Conservation (phyloP, 1,140 invertebrate species). For the Arctopsyche grandis region DNA sequence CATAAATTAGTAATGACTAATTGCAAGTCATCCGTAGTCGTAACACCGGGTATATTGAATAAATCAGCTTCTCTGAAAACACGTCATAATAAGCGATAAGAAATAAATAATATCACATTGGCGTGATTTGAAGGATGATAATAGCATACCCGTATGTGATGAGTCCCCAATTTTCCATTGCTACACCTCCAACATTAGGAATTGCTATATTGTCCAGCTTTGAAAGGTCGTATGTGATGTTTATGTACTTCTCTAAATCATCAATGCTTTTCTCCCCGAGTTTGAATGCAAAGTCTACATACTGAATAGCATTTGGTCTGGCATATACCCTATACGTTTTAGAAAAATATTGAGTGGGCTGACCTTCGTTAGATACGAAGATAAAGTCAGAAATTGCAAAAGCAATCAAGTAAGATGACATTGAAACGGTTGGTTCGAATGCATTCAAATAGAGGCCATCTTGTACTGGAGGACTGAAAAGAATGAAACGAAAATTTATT, state of each 20-base stretch:
- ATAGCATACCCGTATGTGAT: conserved; percentile 71
- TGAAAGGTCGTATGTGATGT: conserved; percentile 62
- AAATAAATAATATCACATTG: no score
- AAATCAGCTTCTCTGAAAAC: conserved; percentile 61
- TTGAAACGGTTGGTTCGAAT: conserved; percentile 70
- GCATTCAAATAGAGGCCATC: not conserved
- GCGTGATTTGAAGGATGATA: not conserved
- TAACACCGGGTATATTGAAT: conserved; percentile 59
- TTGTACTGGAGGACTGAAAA: conserved; percentile 9
- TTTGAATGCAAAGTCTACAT: conserved; percentile 59
- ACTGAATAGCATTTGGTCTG: not conserved
- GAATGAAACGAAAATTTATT: no score
- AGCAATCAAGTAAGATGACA: conserved; percentile 81
- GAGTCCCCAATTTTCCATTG: conserved; percentile 89
- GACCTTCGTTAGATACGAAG: conserved; percentile 52
- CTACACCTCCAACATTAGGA: conserved; percentile 80
- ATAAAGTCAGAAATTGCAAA: conserved; percentile 80
- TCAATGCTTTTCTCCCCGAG: conserved; percentile 58
- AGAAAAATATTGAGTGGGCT: conserved; percentile 58
- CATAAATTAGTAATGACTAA: conserved; percentile 66
- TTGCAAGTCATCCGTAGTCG: conserved; percentile 62
- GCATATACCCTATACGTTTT: conserved; percentile 56
- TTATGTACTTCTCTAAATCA: conserved; percentile 65
- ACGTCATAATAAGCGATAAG: no score
- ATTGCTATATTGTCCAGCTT: conserved; percentile 78